These are phyloP conservation scores for Phalanger gymnotis DNA, from an alignment of 2,797 vertebrate species.

Conservation along the genomic window DNA sequence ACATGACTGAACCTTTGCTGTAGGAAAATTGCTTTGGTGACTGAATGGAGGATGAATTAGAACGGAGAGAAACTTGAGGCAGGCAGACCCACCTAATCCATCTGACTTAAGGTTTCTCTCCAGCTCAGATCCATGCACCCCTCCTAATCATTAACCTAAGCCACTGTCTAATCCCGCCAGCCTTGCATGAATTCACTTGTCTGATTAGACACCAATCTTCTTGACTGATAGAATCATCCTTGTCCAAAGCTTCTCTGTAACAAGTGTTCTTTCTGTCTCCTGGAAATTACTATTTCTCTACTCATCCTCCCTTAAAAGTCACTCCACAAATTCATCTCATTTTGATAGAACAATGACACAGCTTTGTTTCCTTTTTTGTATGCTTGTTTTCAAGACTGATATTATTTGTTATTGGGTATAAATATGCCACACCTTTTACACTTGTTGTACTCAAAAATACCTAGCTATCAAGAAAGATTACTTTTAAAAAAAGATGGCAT, in stretches of 20 bases:
- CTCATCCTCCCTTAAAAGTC: neutral
- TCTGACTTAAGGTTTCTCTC: too few species aligned
- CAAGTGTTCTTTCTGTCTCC: neutral
- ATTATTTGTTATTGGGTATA: constrained; percentile 68
- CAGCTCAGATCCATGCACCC: neutral
- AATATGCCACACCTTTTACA: constrained; percentile 19
- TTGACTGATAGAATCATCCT: neutral
- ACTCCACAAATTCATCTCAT: constrained; percentile 27
- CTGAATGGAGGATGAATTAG: too few species aligned
- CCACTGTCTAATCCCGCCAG: neutral
- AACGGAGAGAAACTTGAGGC: too few species aligned
- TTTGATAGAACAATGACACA: neutral
- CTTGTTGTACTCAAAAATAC: constrained; percentile 19
- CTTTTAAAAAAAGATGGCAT: constrained; percentile 49
- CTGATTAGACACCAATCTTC: neutral
- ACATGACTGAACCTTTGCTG: too few species aligned
- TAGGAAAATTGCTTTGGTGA: too few species aligned
- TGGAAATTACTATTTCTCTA: constrained; percentile 7
- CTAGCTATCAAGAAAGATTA: constrained; percentile 35
- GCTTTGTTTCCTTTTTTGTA: constrained; percentile 36
- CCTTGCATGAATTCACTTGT: neutral
- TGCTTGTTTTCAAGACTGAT: constrained; percentile 46
- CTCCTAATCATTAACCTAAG: neutral
- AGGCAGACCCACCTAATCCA: too few species aligned
- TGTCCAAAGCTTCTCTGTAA: neutral